Conservation (phyloP, 1,140 invertebrate species). For the Colletes latitarsis region DNA sequence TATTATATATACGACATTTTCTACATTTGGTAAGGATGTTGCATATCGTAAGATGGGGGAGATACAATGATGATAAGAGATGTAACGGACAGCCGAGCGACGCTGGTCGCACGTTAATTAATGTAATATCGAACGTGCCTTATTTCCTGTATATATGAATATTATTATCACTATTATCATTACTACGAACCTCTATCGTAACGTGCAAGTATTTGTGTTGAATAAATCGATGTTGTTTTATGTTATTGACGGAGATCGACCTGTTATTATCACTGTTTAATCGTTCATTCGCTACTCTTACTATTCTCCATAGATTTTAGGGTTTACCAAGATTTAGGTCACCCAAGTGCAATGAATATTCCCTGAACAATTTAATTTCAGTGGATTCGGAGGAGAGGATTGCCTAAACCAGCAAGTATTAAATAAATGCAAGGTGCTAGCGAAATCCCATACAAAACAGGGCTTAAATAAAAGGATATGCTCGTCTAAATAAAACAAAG, state of each 20-base stretch:
- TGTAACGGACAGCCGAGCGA: conserved; percentile 62
- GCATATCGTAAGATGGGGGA: conserved; percentile 71
- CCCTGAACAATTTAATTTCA: too few relatives aligned
- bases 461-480: neutral
- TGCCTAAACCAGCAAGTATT: too few relatives aligned
- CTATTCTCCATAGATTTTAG: neutral
- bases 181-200: conserved; percentile 75
- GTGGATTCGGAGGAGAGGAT: too few relatives aligned
- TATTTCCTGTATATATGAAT: conserved; percentile 78
- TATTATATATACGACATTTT: conserved; percentile 74
- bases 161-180: conserved; percentile 76
- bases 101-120: conserved; percentile 68
- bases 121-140: conserved; percentile 80
- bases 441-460: neutral
- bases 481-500: too few relatives aligned
- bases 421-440: too few relatives aligned
- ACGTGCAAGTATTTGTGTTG: conserved; percentile 78
- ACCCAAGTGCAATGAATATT: too few relatives aligned
- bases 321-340: too few relatives aligned
- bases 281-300: neutral
- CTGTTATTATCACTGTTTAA: conserved; percentile 17
- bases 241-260: conserved; percentile 64
- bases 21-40: conserved; percentile 76
- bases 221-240: conserved; percentile 81
- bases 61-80: conserved; percentile 49